Percentiles rank a stretch among this genome's conserved stretches.
Evolutionary conservation across 2,113 vertebrate genomes (phyloP).

Genomic region (Myocastor coypus): DNA sequence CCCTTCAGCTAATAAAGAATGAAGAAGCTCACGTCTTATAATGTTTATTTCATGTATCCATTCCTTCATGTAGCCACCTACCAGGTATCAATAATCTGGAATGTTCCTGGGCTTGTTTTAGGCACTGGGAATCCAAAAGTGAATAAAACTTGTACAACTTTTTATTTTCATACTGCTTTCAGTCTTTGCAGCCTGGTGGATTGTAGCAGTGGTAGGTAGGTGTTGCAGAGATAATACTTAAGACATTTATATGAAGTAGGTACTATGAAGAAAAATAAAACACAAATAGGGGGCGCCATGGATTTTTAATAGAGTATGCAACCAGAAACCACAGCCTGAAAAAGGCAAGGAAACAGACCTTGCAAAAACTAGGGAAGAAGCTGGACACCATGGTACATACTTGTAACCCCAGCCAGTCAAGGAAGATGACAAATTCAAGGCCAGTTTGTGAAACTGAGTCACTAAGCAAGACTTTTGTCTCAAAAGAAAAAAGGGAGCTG

Average conservation of each 20-base stretch:
- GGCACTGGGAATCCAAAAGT: neutral
- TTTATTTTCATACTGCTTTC: neutral
- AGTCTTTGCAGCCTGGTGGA: neutral
- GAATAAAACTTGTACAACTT: neutral
- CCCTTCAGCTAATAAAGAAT: neutral
- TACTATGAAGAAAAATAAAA: neutral
- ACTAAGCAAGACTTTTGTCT: neutral
- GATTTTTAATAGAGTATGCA: neutral
- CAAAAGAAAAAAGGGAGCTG: neutral
- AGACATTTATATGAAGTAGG: neutral
- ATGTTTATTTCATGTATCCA: neutral
- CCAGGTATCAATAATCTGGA: neutral
- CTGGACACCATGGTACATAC: neutral
- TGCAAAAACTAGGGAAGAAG: neutral
- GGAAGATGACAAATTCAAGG: neutral
- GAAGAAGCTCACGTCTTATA: neutral
- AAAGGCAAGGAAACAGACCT: neutral
- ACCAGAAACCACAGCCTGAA: neutral
- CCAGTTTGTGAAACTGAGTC: neutral
- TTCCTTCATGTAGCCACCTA: neutral
- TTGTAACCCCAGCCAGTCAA: neutral
- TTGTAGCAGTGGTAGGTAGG: too few species aligned
- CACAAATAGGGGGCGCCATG: neutral
- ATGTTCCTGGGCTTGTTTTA: neutral
- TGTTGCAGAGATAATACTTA: neutral